A percentile compares a stretch with the other conserved stretches of the same genome.
Evolutionary conservation across 2,888 invertebrate species (phyloP).

Genomic region (Idaea aversata): DNA sequence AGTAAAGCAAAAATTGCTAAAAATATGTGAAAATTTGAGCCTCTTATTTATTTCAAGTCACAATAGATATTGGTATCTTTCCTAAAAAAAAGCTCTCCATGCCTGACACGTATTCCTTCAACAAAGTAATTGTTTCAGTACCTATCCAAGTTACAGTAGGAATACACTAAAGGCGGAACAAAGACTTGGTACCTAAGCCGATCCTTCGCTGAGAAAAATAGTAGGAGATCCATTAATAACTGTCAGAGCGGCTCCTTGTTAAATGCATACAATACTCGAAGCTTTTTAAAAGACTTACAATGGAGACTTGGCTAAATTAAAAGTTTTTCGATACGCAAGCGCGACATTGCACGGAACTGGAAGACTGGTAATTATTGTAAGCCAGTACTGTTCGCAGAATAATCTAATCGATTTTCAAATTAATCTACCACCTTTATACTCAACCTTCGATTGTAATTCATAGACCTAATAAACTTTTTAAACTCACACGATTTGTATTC

Average conservation of each 20-base stretch:
- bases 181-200: slow-evolving; percentile 69
- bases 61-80: not conserved
- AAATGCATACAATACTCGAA: slow-evolving; percentile 80
- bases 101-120: not conserved
- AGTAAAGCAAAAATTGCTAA: not conserved
- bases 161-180: slow-evolving; percentile 51
- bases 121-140: slow-evolving; percentile 20
- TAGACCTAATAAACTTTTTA: too few relatives aligned
- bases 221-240: slow-evolving; percentile 77
- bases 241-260: slow-evolving; percentile 76
- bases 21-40: not conserved
- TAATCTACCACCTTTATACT: not conserved
- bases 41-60: not conserved
- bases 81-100: not conserved
- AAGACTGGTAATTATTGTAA: slow-evolving; percentile 73
- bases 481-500: too few relatives aligned
- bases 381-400: slow-evolving; percentile 44
- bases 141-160: slow-evolving; percentile 26
- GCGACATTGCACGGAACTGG: slow-evolving; percentile 76
- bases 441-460: too few relatives aligned
- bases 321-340: slow-evolving; percentile 77
- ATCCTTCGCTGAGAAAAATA: slow-evolving; percentile 78
- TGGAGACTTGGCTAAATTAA: slow-evolving; percentile 79
- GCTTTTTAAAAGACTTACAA: slow-evolving; percentile 79
- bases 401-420: not conserved